Percentiles rank a stretch among this genome's conserved stretches.
phyloP scores from a whole-genome alignment of 2,797 vertebrate genomes.

The Leuciscus waleckii region DNA sequence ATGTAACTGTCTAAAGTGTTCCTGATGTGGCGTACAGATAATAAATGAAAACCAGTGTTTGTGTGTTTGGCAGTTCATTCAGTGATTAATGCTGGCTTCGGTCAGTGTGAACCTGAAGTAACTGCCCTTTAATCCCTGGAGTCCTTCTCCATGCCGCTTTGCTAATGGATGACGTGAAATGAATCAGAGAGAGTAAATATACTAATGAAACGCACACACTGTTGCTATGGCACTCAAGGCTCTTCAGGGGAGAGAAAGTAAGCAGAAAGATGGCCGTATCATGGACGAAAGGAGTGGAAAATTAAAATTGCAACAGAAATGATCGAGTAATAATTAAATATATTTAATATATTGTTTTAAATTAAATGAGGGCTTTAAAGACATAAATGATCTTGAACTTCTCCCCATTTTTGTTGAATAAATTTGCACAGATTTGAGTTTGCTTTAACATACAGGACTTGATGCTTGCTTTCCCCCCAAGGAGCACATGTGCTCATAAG shows the following conservation, averaged over 20 bases:
- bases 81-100: constrained; percentile 13
- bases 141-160: constrained; percentile 34
- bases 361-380: neutral
- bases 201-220: constrained; percentile 42
- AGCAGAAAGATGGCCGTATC: constrained; percentile 18
- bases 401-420: too few relatives aligned
- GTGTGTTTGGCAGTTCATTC: constrained; percentile 7
- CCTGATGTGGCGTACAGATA: constrained; percentile 11
- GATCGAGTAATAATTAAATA: neutral
- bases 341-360: neutral
- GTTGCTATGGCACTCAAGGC: constrained; percentile 41
- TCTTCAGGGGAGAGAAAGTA: neutral
- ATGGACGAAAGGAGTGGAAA: neutral
- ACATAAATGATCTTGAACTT: neutral
- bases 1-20: neutral
- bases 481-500: too few relatives aligned
- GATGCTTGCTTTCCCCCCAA: too few relatives aligned
- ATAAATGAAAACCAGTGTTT: neutral
- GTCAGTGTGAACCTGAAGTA: constrained; percentile 29
- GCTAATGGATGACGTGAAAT: constrained; percentile 44
- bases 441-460: neutral
- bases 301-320: neutral
- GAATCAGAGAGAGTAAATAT: constrained; percentile 42
- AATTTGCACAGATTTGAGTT: neutral
- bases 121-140: constrained; percentile 35